A percentile compares a stretch with the other conserved stretches of the same genome.
Conservation (phyloP, 2,113 vertebrate species). For the Pampusana beccarii region DNA sequence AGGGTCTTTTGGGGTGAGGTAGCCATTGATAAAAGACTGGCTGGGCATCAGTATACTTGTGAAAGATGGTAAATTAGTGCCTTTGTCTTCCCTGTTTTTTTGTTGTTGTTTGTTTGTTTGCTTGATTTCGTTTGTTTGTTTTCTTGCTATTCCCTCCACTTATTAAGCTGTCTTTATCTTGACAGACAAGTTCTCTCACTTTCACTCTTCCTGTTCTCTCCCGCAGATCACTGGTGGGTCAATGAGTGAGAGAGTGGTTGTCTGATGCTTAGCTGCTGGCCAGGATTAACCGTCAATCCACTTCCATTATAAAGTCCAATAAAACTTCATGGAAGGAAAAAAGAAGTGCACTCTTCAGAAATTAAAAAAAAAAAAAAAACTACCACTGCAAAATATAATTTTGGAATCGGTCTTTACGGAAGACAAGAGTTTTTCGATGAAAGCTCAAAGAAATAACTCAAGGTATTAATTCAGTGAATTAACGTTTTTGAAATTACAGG, state of each 20-base stretch:
- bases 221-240: fast-evolving
- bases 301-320: background rate
- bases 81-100: background rate
- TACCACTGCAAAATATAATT: background rate
- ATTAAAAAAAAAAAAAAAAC: background rate
- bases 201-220: background rate
- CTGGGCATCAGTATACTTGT: background rate
- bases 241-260: fast-evolving
- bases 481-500: background rate
- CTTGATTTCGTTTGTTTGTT: background rate
- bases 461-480: background rate
- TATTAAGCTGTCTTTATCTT: background rate
- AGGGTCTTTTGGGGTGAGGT: background rate
- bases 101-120: too few relatives aligned
- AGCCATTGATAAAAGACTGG: background rate
- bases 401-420: background rate
- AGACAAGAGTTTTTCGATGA: background rate
- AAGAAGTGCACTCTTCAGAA: background rate
- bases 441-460: background rate
- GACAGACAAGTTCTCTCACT: background rate
- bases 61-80: background rate
- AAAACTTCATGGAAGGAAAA: background rate
- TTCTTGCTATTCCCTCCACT: background rate
- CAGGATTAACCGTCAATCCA: background rate
- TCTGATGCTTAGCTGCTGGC: background rate